phyloP scores from a whole-genome alignment of 2,113 vertebrate species.

The Tursiops truncatus region DNA sequence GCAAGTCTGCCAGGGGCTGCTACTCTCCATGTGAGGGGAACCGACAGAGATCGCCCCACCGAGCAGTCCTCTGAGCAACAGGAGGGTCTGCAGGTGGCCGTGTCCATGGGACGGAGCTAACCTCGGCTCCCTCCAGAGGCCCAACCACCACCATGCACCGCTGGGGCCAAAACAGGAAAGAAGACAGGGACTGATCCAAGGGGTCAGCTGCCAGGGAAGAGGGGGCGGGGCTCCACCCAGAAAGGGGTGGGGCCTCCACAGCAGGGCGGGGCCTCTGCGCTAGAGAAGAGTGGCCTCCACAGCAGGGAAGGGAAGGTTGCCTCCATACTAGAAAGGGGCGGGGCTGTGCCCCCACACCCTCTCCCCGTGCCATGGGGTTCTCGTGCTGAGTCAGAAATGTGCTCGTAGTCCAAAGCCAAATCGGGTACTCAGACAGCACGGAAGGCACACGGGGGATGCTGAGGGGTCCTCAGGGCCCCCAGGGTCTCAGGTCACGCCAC shows the following conservation, averaged over 20 bases:
- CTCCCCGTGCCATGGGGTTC: accelerated
- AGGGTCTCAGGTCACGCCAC: accelerated
- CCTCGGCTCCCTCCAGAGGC: not conserved
- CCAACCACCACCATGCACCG: not conserved
- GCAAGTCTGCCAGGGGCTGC: accelerated
- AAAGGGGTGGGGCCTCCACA: not conserved
- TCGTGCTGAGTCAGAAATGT: accelerated
- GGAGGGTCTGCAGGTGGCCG: no score
- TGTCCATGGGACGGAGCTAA: not conserved
- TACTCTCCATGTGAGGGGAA: not conserved
- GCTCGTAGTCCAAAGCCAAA: not conserved
- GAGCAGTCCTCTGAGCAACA: not conserved
- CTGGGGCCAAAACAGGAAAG: not conserved
- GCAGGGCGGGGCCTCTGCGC: accelerated
- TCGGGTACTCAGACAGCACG: accelerated
- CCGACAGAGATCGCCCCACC: not conserved
- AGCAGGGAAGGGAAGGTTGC: no score
- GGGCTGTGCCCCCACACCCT: not conserved
- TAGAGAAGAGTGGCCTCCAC: not conserved
- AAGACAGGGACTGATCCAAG: not conserved
- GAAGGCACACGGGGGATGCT: accelerated
- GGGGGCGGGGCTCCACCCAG: not conserved
- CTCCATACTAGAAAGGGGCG: no score
- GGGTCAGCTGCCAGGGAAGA: not conserved
- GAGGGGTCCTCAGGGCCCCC: not conserved